Evolutionary conservation across 2,113 vertebrate species (phyloP).

Genomic region (Himantopus leucocephalus): DNA sequence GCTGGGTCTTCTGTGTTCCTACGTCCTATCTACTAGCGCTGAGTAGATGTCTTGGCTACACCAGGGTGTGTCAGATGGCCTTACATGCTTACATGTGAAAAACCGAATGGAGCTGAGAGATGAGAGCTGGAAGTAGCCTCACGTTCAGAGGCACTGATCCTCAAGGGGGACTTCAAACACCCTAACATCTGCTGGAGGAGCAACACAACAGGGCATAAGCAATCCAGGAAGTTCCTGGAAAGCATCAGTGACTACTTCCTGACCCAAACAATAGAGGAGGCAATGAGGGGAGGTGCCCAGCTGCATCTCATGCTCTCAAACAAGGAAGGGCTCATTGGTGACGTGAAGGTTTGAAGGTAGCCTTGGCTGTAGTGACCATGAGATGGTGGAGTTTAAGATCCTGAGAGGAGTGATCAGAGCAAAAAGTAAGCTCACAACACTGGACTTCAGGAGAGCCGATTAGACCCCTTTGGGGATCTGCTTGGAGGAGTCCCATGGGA

Average conservation of each 20-base stretch:
- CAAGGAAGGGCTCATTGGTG: neutral
- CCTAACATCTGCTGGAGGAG: neutral
- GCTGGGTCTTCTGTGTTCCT: neutral
- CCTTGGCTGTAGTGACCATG: neutral
- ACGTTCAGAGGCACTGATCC: neutral
- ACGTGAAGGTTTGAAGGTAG: neutral
- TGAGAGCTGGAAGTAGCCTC: neutral
- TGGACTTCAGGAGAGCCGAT: neutral
- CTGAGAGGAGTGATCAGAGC: neutral
- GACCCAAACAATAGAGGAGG: neutral
- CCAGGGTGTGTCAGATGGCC: neutral
- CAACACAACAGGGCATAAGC: neutral
- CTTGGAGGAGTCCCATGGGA: neutral
- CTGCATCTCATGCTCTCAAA: neutral
- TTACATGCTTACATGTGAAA: neutral
- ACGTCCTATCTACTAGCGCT: neutral
- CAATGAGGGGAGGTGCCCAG: neutral
- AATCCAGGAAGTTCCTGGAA: neutral
- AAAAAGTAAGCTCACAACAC: neutral
- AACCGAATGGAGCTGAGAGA: neutral
- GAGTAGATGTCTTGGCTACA: neutral
- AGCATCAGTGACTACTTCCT: neutral
- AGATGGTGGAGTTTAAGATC: neutral
- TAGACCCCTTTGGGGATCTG: neutral
- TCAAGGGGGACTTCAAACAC: neutral